A percentile compares a stretch with the other conserved stretches of the same genome.
These are phyloP conservation scores for Thalassaphorura encarpata DNA, from an alignment of 1,140 invertebrate species.

Conservation along the genomic window DNA sequence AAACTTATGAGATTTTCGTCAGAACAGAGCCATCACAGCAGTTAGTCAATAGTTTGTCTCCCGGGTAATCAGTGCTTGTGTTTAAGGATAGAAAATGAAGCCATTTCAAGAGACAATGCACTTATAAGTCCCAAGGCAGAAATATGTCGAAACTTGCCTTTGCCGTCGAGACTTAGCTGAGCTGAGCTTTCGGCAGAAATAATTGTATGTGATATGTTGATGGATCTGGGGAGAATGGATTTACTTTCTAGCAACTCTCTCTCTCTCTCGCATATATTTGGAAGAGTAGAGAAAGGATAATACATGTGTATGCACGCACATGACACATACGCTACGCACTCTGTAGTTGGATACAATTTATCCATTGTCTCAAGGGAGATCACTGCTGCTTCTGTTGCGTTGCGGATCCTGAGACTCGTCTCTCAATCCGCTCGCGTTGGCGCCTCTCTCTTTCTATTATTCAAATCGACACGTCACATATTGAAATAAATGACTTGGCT, in stretches of 20 bases:
- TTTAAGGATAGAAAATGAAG: too few species aligned
- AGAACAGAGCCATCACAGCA: too few species aligned
- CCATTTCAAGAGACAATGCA: background rate
- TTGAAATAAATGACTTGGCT: constrained; percentile 27
- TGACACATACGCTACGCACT: too few species aligned
- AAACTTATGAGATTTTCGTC: too few species aligned
- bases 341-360: constrained; percentile 23
- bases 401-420: too few species aligned
- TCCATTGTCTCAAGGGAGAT: constrained; percentile 19
- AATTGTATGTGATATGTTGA: constrained; percentile 17
- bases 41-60: too few species aligned
- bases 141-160: background rate
- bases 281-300: background rate
- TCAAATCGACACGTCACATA: constrained; percentile 26
- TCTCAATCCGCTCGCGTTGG: background rate
- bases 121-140: background rate
- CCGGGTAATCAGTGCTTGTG: too few species aligned
- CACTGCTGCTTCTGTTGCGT: too few species aligned
- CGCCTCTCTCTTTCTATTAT: constrained; percentile 22
- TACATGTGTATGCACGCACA: too few species aligned
- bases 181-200: background rate
- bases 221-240: too few species aligned
- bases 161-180: background rate
- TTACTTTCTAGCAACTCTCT: too few species aligned
- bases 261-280: too few species aligned